These are phyloP conservation scores for Alauda arvensis DNA, from an alignment of 2,797 vertebrate genomes.

Conservation along the genomic window DNA sequence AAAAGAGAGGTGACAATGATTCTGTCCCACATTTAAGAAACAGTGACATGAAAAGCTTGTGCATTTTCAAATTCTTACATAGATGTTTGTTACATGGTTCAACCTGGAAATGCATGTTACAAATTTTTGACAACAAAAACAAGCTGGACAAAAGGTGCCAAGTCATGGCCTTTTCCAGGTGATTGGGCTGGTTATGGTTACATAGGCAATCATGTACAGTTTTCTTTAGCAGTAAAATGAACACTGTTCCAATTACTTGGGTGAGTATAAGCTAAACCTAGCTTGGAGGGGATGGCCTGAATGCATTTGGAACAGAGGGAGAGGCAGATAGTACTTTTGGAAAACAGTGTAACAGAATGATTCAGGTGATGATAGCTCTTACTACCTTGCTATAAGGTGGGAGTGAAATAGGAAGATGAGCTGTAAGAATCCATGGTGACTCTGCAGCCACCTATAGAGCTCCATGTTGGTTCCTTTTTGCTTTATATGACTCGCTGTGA, in stretches of 20 bases:
- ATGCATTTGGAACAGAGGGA: background rate
- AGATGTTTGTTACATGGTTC: background rate
- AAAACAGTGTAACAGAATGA: background rate
- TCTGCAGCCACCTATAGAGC: background rate
- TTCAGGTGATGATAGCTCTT: background rate
- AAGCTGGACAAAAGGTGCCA: background rate
- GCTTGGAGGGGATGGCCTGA: background rate
- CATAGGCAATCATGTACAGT: background rate
- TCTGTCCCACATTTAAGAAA: background rate
- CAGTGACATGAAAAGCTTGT: background rate
- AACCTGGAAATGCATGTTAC: background rate
- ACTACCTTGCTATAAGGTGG: background rate
- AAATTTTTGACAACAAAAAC: background rate
- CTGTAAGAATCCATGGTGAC: background rate
- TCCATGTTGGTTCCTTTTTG: background rate
- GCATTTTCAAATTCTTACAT: background rate
- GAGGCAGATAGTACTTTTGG: background rate
- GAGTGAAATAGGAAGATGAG: background rate
- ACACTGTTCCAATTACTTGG: background rate
- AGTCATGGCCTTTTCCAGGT: background rate
- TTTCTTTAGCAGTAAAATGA: background rate
- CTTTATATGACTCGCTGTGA: background rate
- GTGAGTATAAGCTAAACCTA: background rate
- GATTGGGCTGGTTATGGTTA: background rate
- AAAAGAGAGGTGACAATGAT: background rate